phyloP scores from a whole-genome alignment of 2,888 invertebrate genomes.

The Rosalia funebris region DNA sequence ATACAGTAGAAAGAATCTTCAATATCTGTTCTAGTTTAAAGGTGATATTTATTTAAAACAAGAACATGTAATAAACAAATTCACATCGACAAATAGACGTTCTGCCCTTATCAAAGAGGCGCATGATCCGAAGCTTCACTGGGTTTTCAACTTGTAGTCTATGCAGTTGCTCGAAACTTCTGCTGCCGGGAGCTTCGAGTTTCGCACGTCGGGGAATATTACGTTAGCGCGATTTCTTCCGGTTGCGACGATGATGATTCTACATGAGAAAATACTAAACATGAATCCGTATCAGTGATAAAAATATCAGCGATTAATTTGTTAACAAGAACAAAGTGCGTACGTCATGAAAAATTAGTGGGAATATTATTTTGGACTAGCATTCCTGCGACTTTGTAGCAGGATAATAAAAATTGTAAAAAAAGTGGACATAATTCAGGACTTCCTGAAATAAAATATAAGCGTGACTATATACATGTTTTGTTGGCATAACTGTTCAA shows the following conservation, averaged over 20 bases:
- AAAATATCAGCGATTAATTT: too few species aligned
- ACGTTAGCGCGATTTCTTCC: conserved; percentile 2
- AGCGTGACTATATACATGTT: too few species aligned
- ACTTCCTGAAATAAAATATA: too few species aligned
- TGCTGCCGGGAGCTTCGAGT: conserved; percentile 26
- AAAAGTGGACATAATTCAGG: too few species aligned
- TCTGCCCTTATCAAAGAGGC: conserved; percentile 39
- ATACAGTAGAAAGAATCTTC: too few species aligned
- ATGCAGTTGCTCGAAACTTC: conserved; percentile 51
- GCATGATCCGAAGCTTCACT: conserved; percentile 49
- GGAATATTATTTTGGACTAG: too few species aligned
- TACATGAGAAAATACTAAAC: background rate
- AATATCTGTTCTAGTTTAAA: conserved; percentile 8
- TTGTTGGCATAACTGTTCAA: too few species aligned
- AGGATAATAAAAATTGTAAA: too few species aligned
- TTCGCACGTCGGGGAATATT: background rate
- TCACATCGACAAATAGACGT: conserved; percentile 50
- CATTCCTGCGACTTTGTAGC: too few species aligned
- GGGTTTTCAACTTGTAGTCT: conserved; percentile 50
- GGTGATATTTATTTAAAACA: conserved; percentile 20
- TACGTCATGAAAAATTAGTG: too few species aligned
- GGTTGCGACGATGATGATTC: background rate
- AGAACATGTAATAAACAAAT: conserved; percentile 50
- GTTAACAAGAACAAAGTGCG: too few species aligned
- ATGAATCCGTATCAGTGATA: background rate